A percentile compares a stretch with the other conserved stretches of the same genome.
These are phyloP conservation scores for Heterotilapia buettikoferi DNA, from an alignment of 2,113 vertebrate species.

Conservation along the genomic window DNA sequence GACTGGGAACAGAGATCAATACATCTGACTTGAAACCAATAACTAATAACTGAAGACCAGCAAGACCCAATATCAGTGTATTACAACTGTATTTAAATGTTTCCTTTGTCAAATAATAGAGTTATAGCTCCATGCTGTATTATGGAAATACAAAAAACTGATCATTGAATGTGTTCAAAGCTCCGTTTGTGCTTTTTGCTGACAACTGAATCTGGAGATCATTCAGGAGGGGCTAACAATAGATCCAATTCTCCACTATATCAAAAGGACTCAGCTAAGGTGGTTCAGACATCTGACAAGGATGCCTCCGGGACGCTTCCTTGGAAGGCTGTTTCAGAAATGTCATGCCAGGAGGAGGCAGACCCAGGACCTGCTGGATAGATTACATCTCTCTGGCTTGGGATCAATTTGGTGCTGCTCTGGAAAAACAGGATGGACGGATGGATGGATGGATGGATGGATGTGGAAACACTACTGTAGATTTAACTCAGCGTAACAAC, in stretches of 20 bases:
- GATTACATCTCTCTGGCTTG: not conserved
- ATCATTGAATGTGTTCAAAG: not conserved
- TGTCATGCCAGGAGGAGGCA: not conserved
- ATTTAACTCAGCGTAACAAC: not conserved
- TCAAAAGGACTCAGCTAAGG: not conserved
- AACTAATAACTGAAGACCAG: not conserved
- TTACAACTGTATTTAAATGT: not conserved
- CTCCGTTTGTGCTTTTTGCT: not conserved
- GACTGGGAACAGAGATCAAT: not conserved
- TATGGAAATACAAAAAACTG: not conserved
- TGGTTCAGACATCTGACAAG: not conserved
- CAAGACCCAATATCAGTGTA: not conserved
- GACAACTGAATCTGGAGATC: not conserved
- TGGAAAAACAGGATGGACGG: not conserved
- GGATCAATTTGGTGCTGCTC: not conserved
- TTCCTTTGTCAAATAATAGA: not conserved
- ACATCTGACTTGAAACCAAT: not conserved
- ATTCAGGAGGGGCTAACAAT: not conserved
- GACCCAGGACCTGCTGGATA: not conserved
- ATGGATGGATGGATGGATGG: accelerated
- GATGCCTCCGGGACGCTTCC: not conserved
- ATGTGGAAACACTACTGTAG: not conserved
- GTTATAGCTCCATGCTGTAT: not conserved
- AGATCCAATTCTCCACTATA: not conserved
- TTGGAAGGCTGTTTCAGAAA: not conserved